These are phyloP conservation scores for Augiades crinisus DNA, from an alignment of 2,888 invertebrate genomes.

Conservation along the genomic window DNA sequence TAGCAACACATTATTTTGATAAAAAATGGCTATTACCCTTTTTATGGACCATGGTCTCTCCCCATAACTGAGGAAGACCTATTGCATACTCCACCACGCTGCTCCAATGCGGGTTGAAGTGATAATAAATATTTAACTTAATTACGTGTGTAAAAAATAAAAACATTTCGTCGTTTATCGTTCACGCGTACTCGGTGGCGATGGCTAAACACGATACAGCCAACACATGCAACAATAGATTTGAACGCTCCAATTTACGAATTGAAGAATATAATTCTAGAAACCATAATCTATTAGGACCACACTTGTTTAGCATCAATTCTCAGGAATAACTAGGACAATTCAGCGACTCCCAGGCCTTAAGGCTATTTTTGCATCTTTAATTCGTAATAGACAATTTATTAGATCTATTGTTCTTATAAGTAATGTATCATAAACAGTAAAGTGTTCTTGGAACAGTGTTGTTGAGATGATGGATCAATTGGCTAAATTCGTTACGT, in stretches of 20 bases:
- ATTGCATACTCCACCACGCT: too few species aligned
- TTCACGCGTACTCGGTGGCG: not conserved
- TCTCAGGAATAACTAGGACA: not conserved
- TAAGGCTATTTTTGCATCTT: slow-evolving; percentile 12
- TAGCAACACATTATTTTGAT: too few species aligned
- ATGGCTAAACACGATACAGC: not conserved
- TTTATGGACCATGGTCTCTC: too few species aligned
- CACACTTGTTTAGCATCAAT: slow-evolving; percentile 16
- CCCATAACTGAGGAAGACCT: too few species aligned
- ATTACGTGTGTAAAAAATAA: too few species aligned
- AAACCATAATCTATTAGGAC: slow-evolving; percentile 5
- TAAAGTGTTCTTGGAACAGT: slow-evolving; percentile 1
- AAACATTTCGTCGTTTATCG: too few species aligned
- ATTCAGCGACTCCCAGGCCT: slow-evolving; percentile 12
- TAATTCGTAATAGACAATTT: slow-evolving; percentile 4
- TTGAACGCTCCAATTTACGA: slow-evolving; percentile 9
- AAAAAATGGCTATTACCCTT: too few species aligned
- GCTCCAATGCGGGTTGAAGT: too few species aligned
- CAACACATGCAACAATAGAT: slow-evolving; percentile 2
- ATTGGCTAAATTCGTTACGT: not conserved
- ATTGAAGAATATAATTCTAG: not conserved
- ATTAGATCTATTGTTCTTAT: slow-evolving; percentile 7
- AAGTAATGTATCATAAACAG: slow-evolving; percentile 12
- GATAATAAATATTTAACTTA: too few species aligned
- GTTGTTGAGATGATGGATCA: not conserved